Base-by-base conservation (phyloP, 2,888 invertebrate genomes). In the Sminthurinus aureus region DNA sequence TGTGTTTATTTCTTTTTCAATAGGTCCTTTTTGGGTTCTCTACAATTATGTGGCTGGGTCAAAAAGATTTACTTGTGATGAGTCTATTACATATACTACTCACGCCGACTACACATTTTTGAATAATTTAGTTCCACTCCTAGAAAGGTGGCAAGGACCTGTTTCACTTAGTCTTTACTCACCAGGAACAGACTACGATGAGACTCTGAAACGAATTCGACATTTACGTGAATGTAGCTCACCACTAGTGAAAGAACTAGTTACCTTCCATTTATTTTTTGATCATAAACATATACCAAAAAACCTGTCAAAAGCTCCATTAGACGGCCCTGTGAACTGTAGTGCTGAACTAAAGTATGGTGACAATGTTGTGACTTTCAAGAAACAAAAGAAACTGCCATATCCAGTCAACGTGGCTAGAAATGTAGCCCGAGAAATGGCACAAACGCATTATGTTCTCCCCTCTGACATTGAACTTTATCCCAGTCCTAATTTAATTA, bases 321-420 rank as follows among this genome's bases (percentile, higher is more conserved):
- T 80, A 13, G 24, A 69, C 11, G 52, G 78, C 64, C 79, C 85
- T 12, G 84, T 87, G 12, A 87, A 88, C 26, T 85, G 86, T 85
- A 85, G 84, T 87, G 84, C 80, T 38, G 94, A 93, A 91, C 95
- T 96, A 0, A 86, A 81, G 26, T 86, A 85, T 38, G 96, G 93
- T 91, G 90, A 91, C 77, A 93, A 93, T 89, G 92, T 93, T 67
- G 93, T 93, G 85, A 87, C 90, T 0, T 89, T 89, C 91, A 96
- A 95, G 91, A 93, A 93, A 82, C 93, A 94, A 89, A 96, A 95
- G 90, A 95, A 94, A 89, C 92, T 97, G 12, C 91, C 96, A 26
- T 97, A 97, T 90, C 97, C 97, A 2, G 96, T 97, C 82, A 97
- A 97, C 90, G 96, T 96, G 9, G 96, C 96, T 0, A 92, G 97